Conservation (phyloP, 2,888 invertebrate species). For the Synergus japonicus region DNA sequence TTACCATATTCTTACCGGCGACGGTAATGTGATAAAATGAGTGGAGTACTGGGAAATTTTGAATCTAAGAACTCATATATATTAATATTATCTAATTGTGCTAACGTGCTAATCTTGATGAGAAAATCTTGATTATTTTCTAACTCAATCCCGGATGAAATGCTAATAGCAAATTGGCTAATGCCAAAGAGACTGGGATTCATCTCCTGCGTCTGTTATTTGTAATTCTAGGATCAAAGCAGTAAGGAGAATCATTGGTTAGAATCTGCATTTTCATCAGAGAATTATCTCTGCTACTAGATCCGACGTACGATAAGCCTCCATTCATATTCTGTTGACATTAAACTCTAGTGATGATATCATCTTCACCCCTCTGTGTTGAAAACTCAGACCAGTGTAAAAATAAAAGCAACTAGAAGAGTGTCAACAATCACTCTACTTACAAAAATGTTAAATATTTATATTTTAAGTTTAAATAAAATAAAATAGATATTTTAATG, state of each 20-base stretch:
- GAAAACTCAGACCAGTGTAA: not conserved
- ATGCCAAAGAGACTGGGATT: constrained; percentile 17
- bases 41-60: too few species aligned
- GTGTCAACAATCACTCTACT: not conserved
- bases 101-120: not conserved
- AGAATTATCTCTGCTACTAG: constrained; percentile 1
- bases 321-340: constrained; percentile 1
- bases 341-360: not conserved
- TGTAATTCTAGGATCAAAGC: constrained; percentile 12
- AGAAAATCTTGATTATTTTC: constrained; percentile 5
- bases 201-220: constrained; percentile 20
- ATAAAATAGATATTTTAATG: not conserved
- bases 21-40: too few species aligned
- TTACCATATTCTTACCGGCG: too few species aligned
- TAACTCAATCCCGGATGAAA: not conserved
- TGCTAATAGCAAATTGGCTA: constrained; percentile 25
- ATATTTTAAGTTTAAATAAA: not conserved
- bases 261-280: not conserved
- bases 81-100: not conserved
- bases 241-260: not conserved
- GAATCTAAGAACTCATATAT: not conserved
- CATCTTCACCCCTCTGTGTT: not conserved
- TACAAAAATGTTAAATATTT: not conserved
- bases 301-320: not conserved
- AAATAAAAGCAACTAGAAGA: not conserved